Conservation (phyloP, 2,113 vertebrate species). For the Uria aalge region DNA sequence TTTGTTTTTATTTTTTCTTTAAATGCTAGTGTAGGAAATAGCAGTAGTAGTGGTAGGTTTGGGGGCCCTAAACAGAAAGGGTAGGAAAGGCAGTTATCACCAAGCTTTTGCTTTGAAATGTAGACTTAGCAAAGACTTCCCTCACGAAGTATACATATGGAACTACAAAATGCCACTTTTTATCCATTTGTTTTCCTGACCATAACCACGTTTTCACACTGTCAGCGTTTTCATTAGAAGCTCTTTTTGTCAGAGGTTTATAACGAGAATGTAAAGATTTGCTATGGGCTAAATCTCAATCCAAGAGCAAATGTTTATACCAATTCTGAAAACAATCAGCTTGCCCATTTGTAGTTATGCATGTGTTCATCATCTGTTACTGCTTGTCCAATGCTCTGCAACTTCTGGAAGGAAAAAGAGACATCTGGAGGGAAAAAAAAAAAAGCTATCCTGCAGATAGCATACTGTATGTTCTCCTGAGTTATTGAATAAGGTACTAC, state of each 20-base stretch:
- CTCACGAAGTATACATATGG: slow-evolving; percentile 76
- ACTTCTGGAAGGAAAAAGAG: slow-evolving; percentile 84
- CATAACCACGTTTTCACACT: slow-evolving; percentile 81
- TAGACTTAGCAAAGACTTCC: slow-evolving; percentile 71
- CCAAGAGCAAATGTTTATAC: slow-evolving; percentile 86
- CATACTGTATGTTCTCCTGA: slow-evolving; percentile 70
- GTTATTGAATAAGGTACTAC: slow-evolving; percentile 61
- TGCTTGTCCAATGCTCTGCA: slow-evolving; percentile 84
- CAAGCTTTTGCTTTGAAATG: slow-evolving; percentile 68
- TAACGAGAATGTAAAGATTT: slow-evolving; percentile 83
- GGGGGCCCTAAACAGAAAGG: slow-evolving; percentile 34
- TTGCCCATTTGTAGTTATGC: slow-evolving; percentile 85
- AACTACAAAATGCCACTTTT: slow-evolving; percentile 75
- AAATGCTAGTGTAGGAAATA: not conserved
- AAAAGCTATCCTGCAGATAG: slow-evolving; percentile 72
- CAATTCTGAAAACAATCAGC: slow-evolving; percentile 86
- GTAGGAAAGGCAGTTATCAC: slow-evolving; percentile 66
- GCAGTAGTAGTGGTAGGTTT: slow-evolving; percentile 39
- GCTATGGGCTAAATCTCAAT: slow-evolving; percentile 85
- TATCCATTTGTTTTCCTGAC: slow-evolving; percentile 81
- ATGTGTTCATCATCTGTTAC: slow-evolving; percentile 86
- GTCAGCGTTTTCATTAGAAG: slow-evolving; percentile 83
- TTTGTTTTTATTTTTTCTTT: not conserved
- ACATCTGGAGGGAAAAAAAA: slow-evolving; percentile 77
- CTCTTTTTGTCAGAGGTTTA: slow-evolving; percentile 81